A percentile compares a stretch with the other conserved stretches of the same genome.
phyloP scores from a whole-genome alignment of 2,888 invertebrate species.

The Stictocephala bisonia region DNA sequence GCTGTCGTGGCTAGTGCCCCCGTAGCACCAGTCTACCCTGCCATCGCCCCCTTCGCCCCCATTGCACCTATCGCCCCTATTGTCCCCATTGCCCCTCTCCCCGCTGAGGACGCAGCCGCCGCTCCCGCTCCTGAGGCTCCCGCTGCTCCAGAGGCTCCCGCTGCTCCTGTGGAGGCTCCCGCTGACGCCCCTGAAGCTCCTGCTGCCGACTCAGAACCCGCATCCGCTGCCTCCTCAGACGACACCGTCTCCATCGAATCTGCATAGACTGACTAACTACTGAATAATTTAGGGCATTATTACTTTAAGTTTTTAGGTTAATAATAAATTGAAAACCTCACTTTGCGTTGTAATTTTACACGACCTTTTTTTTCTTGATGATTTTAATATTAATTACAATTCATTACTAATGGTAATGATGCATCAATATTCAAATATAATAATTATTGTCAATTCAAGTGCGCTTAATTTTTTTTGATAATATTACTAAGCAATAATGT shows the following conservation, averaged over 20 bases:
- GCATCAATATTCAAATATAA: no score
- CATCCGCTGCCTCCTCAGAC: slow-evolving; percentile 38
- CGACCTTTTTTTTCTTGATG: no score
- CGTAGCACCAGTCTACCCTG: not conserved
- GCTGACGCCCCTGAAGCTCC: slow-evolving; percentile 18
- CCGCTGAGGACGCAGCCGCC: not conserved
- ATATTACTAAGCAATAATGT: no score
- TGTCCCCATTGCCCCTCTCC: not conserved
- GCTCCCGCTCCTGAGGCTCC: not conserved
- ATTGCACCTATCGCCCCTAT: not conserved
- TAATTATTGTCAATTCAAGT: no score
- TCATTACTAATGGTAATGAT: no score
- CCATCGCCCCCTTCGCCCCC: not conserved
- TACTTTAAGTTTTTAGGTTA: slow-evolving; percentile 33
- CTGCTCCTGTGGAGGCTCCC: not conserved
- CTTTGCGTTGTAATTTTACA: no score
- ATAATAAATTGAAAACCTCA: no score
- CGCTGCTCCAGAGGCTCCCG: slow-evolving; percentile 28
- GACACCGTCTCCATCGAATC: slow-evolving; percentile 44
- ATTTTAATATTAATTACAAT: no score
- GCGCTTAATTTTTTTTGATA: no score
- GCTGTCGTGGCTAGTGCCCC: slow-evolving; percentile 19
- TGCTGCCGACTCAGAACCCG: slow-evolving; percentile 27
- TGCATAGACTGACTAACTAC: slow-evolving; percentile 30
- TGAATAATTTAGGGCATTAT: slow-evolving; percentile 30